Evolutionary conservation across 2,797 vertebrate species (phyloP), one percentile per base, ranked within the genome.

Genomic region (Sebastolobus altivelis): DNA sequence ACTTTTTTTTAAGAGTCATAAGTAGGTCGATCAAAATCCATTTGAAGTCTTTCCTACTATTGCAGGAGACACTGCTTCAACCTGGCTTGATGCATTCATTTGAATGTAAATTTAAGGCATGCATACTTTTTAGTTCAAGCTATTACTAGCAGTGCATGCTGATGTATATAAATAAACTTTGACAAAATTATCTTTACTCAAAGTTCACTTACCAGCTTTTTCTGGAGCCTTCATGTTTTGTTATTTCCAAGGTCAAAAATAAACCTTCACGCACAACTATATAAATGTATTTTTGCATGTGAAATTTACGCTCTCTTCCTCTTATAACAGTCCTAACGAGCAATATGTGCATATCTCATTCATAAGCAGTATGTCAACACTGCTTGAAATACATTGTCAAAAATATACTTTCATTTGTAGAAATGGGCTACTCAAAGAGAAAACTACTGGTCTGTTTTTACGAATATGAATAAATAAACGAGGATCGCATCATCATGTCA

Each of bases 401-500:
- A 72, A 78, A 62, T 31, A 27, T 22, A 12, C 9, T 68, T 79
- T 68, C 67, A 86, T 85, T 78, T 66, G 27, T 49, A 62, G 62
- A 79, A 83, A 82, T 46, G 7, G 61, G 33, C 58, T 22, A 37
- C 33, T 75, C 22, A n/a, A 37, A 58, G 25, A 73, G 20, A 61
- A 77, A 58, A 59, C 25, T 60, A 29, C 18, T 3, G 3, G 4
- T 58, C 2, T 75, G 12, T 62, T 68, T 63, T 73, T 76, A 67
- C 80, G 37, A 86, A 82, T 73, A 83, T 81, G 55, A 85, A 85
- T 77, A 84, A 88, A 82, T 63, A 87, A 81, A 82, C 27, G 58
- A 10, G 4, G 54, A 69, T 81, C 80, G 16, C 66, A 75, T 85
- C 72, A 87, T 81, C 52, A n/a, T 85, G 82, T 86, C 77, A 84